These are phyloP conservation scores for Hoplostethus atlanticus DNA, from an alignment of 2,797 vertebrate genomes.

Conservation along the genomic window DNA sequence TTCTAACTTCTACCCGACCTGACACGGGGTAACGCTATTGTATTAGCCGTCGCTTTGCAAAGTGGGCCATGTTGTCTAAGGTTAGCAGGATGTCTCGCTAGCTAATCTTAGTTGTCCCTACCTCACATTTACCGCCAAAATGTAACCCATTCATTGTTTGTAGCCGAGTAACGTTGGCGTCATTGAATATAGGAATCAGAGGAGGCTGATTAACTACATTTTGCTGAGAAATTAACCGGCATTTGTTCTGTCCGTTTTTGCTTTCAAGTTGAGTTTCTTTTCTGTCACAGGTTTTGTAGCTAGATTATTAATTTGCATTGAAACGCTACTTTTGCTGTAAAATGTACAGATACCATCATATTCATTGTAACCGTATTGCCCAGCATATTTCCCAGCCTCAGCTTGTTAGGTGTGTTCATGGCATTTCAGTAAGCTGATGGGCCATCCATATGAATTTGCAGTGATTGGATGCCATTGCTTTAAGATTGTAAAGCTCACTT, in stretches of 20 bases:
- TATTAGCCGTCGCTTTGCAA: neutral
- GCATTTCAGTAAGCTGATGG: too few species aligned
- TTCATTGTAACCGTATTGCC: neutral
- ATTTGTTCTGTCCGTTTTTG: too few species aligned
- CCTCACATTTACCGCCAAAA: constrained; percentile 74
- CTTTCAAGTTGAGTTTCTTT: too few species aligned
- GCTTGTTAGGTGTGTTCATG: neutral
- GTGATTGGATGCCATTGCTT: too few species aligned
- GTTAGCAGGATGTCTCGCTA: constrained; percentile 13
- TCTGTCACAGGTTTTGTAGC: too few species aligned
- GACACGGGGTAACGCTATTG: neutral
- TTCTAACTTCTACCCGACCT: neutral
- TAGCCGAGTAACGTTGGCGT: neutral
- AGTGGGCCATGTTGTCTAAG: neutral
- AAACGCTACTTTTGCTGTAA: neutral
- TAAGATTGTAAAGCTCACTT: too few species aligned
- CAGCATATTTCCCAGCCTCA: neutral
- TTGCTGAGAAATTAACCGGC: too few species aligned
- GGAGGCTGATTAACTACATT: too few species aligned
- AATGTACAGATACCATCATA: neutral
- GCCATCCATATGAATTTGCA: too few species aligned
- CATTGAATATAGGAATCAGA: neutral
- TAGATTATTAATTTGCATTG: neutral
- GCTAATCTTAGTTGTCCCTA: constrained; percentile 37
- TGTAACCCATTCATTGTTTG: constrained; percentile 39